These are phyloP conservation scores for Craterocephalus amniculus DNA, from an alignment of 2,797 vertebrate species.

Conservation along the genomic window DNA sequence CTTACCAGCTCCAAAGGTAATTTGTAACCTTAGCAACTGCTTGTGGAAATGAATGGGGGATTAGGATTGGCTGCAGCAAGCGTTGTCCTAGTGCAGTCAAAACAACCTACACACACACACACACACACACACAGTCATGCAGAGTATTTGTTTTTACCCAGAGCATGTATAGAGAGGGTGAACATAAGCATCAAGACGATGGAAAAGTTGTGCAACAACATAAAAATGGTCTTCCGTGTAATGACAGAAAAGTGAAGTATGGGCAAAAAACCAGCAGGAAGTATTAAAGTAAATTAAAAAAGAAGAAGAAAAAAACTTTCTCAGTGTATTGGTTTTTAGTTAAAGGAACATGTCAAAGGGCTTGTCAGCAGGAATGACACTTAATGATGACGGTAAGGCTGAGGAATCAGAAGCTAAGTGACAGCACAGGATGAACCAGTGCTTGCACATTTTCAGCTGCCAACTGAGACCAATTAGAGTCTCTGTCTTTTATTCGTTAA, in stretches of 20 bases:
- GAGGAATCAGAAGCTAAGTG: background rate
- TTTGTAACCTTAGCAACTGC: constrained; percentile 98
- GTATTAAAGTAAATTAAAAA: constrained; percentile 16
- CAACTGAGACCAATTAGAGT: background rate
- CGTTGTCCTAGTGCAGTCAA: constrained; percentile 84
- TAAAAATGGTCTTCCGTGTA: constrained; percentile 36
- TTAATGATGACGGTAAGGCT: background rate
- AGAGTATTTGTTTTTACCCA: constrained; percentile 41
- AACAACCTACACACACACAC: constrained; percentile 54
- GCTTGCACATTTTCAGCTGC: background rate
- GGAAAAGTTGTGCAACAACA: constrained; percentile 44
- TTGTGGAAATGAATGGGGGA: constrained; percentile 92
- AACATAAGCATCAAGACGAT: constrained; percentile 19
- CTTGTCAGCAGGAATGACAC: background rate
- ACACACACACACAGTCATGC: background rate
- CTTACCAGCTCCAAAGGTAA: constrained; percentile 93
- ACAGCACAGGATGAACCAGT: background rate
- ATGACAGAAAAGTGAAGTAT: constrained; percentile 16
- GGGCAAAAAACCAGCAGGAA: constrained; percentile 31
- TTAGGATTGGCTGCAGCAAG: constrained; percentile 87
- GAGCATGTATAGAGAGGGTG: constrained; percentile 41
- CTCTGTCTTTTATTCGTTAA: constrained; percentile 14
- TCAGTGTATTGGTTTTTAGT: constrained; percentile 1
- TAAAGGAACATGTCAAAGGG: constrained; percentile 10
- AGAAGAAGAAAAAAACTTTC: constrained; percentile 5